Evolutionary conservation across 2,113 vertebrate genomes (phyloP).

Genomic region (Arothron firmamentum): DNA sequence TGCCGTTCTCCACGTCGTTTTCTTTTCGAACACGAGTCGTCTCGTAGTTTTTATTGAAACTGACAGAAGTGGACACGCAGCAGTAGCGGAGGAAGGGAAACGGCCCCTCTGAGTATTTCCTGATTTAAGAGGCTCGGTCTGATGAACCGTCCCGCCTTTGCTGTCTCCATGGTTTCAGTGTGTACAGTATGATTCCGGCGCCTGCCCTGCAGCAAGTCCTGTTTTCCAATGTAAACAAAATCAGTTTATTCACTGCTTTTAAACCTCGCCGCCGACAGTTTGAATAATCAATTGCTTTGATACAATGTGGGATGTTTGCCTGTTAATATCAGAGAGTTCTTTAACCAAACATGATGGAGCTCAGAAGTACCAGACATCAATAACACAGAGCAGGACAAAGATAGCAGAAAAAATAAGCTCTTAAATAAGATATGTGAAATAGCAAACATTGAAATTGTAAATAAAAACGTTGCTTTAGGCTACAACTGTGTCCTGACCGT

Average conservation of each 20-base stretch:
- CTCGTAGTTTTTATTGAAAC: slow-evolving; percentile 18
- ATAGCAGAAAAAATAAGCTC: neutral
- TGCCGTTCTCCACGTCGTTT: slow-evolving; percentile 19
- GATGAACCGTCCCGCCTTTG: slow-evolving; percentile 40
- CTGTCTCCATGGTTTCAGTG: slow-evolving; percentile 28
- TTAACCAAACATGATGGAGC: slow-evolving; percentile 23
- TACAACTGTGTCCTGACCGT: too few relatives aligned
- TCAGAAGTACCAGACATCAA: neutral
- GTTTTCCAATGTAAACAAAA: slow-evolving; percentile 51
- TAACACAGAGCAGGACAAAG: too few relatives aligned
- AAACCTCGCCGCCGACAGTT: slow-evolving; percentile 17
- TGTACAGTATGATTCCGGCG: slow-evolving; percentile 32
- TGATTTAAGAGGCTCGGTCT: slow-evolving; percentile 3
- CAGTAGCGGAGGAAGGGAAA: slow-evolving; percentile 26
- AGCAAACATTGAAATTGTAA: too few relatives aligned
- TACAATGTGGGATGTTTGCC: slow-evolving; percentile 52
- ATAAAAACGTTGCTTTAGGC: too few relatives aligned
- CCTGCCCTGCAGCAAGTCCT: slow-evolving; percentile 21
- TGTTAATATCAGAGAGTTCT: slow-evolving; percentile 37
- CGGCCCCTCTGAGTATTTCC: slow-evolving; percentile 31
- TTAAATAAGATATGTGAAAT: too few relatives aligned
- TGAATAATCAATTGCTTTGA: slow-evolving; percentile 53
- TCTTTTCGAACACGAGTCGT: slow-evolving; percentile 38
- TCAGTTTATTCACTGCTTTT: slow-evolving; percentile 33
- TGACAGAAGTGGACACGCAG: slow-evolving; percentile 24